These are phyloP conservation scores for Mormyrops attenuatus DNA, from an alignment of 2,797 vertebrate species.

Conservation along the genomic window DNA sequence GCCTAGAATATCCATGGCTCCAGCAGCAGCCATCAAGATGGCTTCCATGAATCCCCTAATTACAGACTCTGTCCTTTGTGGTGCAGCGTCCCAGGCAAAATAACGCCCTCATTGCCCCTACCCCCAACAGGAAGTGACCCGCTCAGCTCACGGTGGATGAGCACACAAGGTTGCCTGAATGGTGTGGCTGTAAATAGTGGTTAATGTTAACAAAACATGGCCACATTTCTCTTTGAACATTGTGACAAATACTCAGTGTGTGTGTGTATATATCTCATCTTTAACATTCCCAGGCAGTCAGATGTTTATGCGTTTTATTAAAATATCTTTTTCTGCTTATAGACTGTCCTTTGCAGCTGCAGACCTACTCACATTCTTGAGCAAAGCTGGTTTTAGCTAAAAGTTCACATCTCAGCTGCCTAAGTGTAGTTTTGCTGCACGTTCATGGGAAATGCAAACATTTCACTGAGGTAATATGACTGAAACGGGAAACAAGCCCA, in stretches of 20 bases:
- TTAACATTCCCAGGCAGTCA: neutral
- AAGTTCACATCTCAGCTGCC: neutral
- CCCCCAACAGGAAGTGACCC: neutral
- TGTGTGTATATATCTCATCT: neutral
- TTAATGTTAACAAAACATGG: neutral
- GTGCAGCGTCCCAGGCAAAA: neutral
- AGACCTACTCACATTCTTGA: neutral
- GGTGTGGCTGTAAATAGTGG: neutral
- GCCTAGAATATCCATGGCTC: neutral
- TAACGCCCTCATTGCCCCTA: neutral
- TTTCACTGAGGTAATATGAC: neutral
- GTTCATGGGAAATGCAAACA: neutral
- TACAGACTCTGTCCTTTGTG: conserved; percentile 18
- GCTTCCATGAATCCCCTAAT: conserved; percentile 4
- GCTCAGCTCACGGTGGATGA: neutral
- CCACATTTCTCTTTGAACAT: neutral
- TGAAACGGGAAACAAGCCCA: neutral
- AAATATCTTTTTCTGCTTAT: neutral
- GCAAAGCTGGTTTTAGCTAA: neutral
- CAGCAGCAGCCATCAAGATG: neutral
- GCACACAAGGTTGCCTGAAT: neutral
- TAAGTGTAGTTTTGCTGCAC: neutral
- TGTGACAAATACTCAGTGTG: neutral
- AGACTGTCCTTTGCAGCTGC: neutral
- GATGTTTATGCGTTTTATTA: neutral